Conservation (phyloP, 35 echinoderm and acorn worm species). For the Strongylocentrotus purpuratus region DNA sequence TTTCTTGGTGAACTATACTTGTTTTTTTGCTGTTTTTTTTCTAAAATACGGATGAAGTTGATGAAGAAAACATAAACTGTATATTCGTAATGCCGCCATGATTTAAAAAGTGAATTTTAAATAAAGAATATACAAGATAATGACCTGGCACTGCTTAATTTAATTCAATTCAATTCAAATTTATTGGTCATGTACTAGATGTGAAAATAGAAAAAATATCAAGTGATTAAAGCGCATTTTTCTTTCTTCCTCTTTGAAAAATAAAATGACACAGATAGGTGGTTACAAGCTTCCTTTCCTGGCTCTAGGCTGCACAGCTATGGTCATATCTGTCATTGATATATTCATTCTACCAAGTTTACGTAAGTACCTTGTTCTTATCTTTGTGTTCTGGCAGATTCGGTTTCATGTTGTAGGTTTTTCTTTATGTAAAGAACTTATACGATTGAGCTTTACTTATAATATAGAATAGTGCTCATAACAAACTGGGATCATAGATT, state of each 20-base stretch:
- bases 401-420: not conserved
- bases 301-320: conserved; percentile 11
- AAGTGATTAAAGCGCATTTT: too few species aligned
- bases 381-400: not conserved
- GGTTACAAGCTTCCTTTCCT: conserved; percentile 50
- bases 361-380: not conserved
- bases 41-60: too few species aligned
- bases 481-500: not conserved
- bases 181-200: too few species aligned
- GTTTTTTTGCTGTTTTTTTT: too few species aligned
- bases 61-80: too few species aligned
- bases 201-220: too few species aligned
- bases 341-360: conserved; percentile 34
- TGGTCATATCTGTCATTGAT: conserved; percentile 17
- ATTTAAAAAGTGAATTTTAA: too few species aligned
- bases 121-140: too few species aligned
- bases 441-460: not conserved
- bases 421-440: not conserved
- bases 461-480: not conserved
- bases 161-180: too few species aligned
- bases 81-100: too few species aligned
- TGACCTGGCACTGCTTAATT: too few species aligned
- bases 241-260: not conserved
- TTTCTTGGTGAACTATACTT: not conserved
- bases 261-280: not conserved